Conservation (phyloP, 2,888 invertebrate genomes). For the Drosophila rubida region DNA sequence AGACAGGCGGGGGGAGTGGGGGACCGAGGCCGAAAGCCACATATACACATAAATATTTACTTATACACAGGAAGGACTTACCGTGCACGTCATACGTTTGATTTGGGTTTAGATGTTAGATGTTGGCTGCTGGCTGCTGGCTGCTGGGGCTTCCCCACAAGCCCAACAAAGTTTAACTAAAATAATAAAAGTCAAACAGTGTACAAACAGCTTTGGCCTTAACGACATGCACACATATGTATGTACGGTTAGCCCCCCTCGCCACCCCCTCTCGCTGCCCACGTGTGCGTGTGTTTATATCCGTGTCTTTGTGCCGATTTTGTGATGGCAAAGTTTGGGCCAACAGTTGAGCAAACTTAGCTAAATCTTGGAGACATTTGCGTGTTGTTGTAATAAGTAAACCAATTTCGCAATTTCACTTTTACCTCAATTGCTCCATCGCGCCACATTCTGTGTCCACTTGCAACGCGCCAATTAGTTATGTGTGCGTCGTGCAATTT, state of each 20-base stretch:
- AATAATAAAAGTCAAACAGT: constrained; percentile 76
- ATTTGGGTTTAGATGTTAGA: constrained; percentile 57
- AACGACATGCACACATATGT: constrained; percentile 47
- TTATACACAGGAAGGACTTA: constrained; percentile 36
- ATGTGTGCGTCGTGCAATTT: not conserved
- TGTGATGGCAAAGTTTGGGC: constrained; percentile 47
- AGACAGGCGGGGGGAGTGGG: too few relatives aligned
- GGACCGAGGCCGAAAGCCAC: too few relatives aligned
- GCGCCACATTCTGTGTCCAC: not conserved
- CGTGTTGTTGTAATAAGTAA: constrained; percentile 63
- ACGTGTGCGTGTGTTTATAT: too few relatives aligned
- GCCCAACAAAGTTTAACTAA: constrained; percentile 68
- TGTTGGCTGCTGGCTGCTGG: constrained; percentile 37
- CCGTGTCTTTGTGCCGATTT: constrained; percentile 4
- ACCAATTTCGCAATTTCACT: constrained; percentile 28
- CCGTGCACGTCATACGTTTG: constrained; percentile 58
- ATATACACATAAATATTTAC: constrained; percentile 27
- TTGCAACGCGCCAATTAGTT: not conserved
- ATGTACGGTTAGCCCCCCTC: not conserved
- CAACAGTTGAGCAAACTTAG: constrained; percentile 40
- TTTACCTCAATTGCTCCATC: constrained; percentile 13
- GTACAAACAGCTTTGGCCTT: constrained; percentile 68
- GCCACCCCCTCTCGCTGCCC: not conserved
- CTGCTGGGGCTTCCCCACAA: constrained; percentile 20
- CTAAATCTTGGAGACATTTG: constrained; percentile 24